Percentiles rank a stretch among this genome's conserved stretches.
These are phyloP conservation scores for Micromesistius poutassou DNA, from an alignment of 2,797 vertebrate species.

Conservation along the genomic window DNA sequence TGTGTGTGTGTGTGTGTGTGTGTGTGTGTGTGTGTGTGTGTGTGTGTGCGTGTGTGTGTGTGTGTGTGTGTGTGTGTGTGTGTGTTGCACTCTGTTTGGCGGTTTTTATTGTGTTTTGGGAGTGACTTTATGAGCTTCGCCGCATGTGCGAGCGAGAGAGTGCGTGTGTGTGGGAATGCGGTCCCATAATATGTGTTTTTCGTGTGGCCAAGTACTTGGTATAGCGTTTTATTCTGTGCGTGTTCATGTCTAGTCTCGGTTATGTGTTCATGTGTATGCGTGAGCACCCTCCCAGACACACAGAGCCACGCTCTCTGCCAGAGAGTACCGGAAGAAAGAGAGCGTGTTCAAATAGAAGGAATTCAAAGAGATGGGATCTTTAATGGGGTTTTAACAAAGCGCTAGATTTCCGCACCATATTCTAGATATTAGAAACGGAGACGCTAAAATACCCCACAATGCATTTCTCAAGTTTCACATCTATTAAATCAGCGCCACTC, in stretches of 20 bases:
- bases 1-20: neutral
- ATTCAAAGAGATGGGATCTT: neutral
- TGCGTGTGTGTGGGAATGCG: neutral
- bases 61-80: slow-evolving; percentile 1
- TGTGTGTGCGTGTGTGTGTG: neutral
- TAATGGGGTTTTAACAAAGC: neutral
- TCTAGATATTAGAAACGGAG: neutral
- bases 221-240: neutral
- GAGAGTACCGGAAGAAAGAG: neutral
- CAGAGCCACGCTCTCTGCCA: neutral
- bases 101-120: neutral
- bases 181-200: no score
- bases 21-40: neutral
- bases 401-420: neutral
- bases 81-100: neutral
- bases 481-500: slow-evolving; percentile 2
- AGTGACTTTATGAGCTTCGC: neutral
- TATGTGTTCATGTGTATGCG: neutral
- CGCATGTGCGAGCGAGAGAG: neutral
- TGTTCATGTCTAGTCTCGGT: neutral
- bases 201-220: neutral
- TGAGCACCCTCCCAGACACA: neutral
- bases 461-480: neutral
- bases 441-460: neutral
- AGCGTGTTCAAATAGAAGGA: neutral